Evolutionary conservation across 2,113 vertebrate species (phyloP), one percentile per base, ranked within the genome.

Genomic region (Cyanoderma ruficeps): DNA sequence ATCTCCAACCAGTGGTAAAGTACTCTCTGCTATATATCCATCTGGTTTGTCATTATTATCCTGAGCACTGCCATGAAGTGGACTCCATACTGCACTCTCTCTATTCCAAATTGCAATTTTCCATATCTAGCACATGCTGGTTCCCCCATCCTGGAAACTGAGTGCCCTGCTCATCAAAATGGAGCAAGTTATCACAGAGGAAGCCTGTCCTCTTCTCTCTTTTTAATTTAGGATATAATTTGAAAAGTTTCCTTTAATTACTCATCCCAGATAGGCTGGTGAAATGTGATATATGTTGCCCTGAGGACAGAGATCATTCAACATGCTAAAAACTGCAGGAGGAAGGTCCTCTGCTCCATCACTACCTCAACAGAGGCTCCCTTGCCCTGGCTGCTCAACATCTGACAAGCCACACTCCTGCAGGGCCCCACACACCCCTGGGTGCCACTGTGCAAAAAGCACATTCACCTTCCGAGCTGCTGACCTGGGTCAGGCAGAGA

Each of bases 191-290:
- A 91, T 37, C 44, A n/a, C n/a, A n/a, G n/a, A n/a, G n/a, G n/a
- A n/a, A n/a, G 84, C 15, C 52, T 60, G 57, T 71, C 39, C 47
- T 42, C 22, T 70, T 22, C 28, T 44, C 20, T 70, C 77, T 81
- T 87, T 77, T 89, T 84, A 86, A 94, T 71, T 91, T 84, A 91
- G 60, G 35, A 46, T 22, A 42, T 77, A 3, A 91, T 74, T 64
- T 74, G 52, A 86, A 89, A 95, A 89, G 42, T 74, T 93, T 81
- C 64, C 64, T 63, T 89, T 70, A 91, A 93, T 72, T 89, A 77
- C 30, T 86, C 41, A 55, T 81, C 72, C 61, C 47, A 81, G 69
- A 77, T 47, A 49, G 59, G 22, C 2, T 83, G 44, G 37, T 49
- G 50, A 69, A 68, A 53, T 3, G 12, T 61, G 63, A 89, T 76